A percentile compares a stretch with the other conserved stretches of the same genome.
Evolutionary conservation across 2,113 vertebrate genomes (phyloP).

Genomic region (Theristicus caerulescens): DNA sequence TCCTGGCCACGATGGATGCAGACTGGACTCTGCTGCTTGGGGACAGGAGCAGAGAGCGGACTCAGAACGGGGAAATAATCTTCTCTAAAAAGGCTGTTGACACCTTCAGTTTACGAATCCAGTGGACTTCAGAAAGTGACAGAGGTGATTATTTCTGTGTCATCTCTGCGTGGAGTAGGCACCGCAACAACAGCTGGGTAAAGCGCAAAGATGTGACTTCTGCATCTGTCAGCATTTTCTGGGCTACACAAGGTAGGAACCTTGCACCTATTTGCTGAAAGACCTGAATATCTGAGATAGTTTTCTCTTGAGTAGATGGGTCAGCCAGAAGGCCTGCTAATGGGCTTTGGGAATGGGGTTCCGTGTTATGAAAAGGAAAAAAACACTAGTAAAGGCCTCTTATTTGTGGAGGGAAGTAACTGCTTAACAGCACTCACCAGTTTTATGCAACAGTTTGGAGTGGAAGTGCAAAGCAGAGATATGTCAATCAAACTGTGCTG

Average conservation of each 20-base stretch:
- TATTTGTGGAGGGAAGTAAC: not conserved
- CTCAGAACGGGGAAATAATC: constrained; percentile 79
- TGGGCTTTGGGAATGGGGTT: not conserved
- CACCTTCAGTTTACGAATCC: constrained; percentile 86
- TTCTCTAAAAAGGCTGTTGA: constrained; percentile 75
- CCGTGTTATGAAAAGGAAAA: not conserved
- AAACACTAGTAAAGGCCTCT: not conserved
- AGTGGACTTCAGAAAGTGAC: constrained; percentile 85
- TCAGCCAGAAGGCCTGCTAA: not conserved
- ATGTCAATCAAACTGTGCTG: not conserved
- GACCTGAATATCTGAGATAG: not conserved
- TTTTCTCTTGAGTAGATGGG: not conserved
- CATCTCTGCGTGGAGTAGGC: constrained; percentile 79
- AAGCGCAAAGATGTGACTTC: constrained; percentile 80
- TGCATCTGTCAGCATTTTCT: constrained; percentile 74
- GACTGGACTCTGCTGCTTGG: constrained; percentile 79
- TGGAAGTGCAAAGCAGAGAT: not conserved
- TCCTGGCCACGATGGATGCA: constrained; percentile 81
- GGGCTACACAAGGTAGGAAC: constrained; percentile 84
- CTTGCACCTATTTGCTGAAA: not conserved
- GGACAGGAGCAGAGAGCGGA: constrained; percentile 72
- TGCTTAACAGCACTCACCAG: not conserved
- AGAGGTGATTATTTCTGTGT: constrained; percentile 85
- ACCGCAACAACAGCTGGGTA: constrained; percentile 76
- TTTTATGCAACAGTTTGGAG: not conserved